Percentiles rank a stretch among this genome's conserved stretches.
phyloP scores from a whole-genome alignment of 2,113 vertebrate genomes.

The Orientallactaga bullata region DNA sequence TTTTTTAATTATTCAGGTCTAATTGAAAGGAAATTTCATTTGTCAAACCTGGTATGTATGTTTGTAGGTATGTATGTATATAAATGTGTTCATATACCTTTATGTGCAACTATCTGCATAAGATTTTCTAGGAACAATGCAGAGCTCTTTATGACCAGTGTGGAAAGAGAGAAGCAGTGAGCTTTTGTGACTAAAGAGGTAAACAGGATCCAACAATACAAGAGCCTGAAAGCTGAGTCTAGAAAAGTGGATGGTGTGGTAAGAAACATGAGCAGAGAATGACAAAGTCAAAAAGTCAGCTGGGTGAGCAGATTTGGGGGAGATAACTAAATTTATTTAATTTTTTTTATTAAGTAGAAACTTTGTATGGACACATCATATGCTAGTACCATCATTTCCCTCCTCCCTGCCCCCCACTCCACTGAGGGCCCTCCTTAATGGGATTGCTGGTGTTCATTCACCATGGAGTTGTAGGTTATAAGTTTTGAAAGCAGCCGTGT shows the following conservation, averaged over 20 bases:
- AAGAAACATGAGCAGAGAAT: not conserved
- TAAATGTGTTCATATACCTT: not conserved
- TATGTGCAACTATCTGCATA: conserved; percentile 8
- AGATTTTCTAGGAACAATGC: conserved; percentile 6
- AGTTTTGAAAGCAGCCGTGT: too few relatives aligned
- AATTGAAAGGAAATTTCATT: conserved; percentile 36
- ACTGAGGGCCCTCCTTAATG: too few relatives aligned
- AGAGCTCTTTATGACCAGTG: not conserved
- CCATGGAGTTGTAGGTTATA: too few relatives aligned
- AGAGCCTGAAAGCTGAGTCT: not conserved
- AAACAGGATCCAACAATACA: not conserved
- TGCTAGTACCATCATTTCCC: too few relatives aligned
- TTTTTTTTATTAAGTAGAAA: not conserved
- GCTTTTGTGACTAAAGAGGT: not conserved
- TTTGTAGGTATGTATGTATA: not conserved
- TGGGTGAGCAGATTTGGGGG: not conserved
- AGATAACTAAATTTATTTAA: not conserved
- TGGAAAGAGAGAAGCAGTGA: not conserved
- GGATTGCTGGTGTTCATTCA: too few relatives aligned
- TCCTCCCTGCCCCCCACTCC: too few relatives aligned
- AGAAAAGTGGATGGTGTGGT: not conserved
- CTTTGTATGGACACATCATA: too few relatives aligned
- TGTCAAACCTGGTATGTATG: not conserved
- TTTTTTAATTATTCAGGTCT: conserved; percentile 41
- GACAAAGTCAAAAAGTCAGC: conserved; percentile 19